Evolutionary conservation across 2,888 invertebrate genomes (phyloP), one percentile per base, ranked within the genome.

Genomic region (Unio pictorum): DNA sequence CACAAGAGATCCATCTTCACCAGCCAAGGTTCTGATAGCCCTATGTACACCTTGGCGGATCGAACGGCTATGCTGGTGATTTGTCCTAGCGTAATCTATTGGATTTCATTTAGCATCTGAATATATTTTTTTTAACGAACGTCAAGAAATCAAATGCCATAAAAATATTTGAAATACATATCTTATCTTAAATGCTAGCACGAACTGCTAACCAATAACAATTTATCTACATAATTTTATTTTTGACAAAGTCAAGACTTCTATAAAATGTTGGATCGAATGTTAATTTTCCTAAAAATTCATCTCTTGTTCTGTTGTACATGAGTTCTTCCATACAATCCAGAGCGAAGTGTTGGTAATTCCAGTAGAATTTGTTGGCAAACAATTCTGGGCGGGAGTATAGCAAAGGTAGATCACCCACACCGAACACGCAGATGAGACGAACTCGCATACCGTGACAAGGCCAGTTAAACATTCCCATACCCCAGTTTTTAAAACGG

Each of bases 301-400:
- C 81, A 34, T 81, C 79, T 28, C 81, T 68, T 59, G 81, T 83
- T 55, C 76, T 68, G 61, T 81, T 81, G 59, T 68, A 81, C 34
- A 74, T 71, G 18, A 81, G 61, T 61, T 84, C 80, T 60, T 84
- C 85, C 75, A 88, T 66, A 65, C 89, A 88, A 61, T 82, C 77
- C n/a, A 79, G 79, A 3, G 87, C 78, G 17, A 80, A 75, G 1
- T 81, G 82, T 60, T 87, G 75, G 64, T 75, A 81, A 62, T 86
- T 71, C 28, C 79, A 58, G 68, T 88, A 81, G 57, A 89, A 80
- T 71, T 89, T 89, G 74, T 89, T 89, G 30, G 82, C 85, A 67
- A 89, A 87, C 23, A 89, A 66, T 60, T 89, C 84, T 8, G 76
- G 77, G 23, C 82, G 66, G 3, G 56, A 64, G 7, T 73, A 64